Percentiles rank a stretch among this genome's conserved stretches.
Conservation (phyloP, 2,888 invertebrate species). For the Salticus scenicus region DNA sequence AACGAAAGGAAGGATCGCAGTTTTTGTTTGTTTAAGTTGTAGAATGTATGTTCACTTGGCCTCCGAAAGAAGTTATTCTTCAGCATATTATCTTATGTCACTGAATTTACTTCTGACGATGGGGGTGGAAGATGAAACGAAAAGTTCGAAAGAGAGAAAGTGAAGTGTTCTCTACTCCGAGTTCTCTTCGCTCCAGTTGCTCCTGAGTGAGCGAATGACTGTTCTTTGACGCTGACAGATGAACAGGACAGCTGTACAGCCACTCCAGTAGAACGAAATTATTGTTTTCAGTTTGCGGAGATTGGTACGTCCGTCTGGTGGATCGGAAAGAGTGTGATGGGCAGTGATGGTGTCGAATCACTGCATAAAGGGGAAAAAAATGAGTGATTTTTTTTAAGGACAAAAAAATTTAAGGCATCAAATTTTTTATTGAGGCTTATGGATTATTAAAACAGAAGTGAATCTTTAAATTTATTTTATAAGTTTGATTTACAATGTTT, state of each 20-base stretch:
- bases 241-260: not conserved
- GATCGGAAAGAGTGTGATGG: not conserved
- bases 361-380: not conserved
- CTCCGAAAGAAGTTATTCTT: not conserved
- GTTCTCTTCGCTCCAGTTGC: not conserved
- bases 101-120: not conserved
- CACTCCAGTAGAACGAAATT: not conserved
- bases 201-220: not conserved
- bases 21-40: conserved; percentile 7
- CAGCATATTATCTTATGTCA: not conserved
- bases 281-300: not conserved
- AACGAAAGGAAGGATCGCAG: not conserved
- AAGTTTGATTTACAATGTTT: no score
- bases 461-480: no score
- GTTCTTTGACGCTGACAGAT: not conserved
- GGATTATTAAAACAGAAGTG: no score
- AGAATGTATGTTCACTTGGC: not conserved
- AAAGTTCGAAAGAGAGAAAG: not conserved
- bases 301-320: not conserved
- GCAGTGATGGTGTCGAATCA: not conserved
- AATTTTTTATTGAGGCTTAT: no score
- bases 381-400: no score
- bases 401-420: no score
- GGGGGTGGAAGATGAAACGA: not conserved
- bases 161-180: not conserved